phyloP scores from a whole-genome alignment of 2,113 vertebrate genomes.

The Loxodonta africana region DNA sequence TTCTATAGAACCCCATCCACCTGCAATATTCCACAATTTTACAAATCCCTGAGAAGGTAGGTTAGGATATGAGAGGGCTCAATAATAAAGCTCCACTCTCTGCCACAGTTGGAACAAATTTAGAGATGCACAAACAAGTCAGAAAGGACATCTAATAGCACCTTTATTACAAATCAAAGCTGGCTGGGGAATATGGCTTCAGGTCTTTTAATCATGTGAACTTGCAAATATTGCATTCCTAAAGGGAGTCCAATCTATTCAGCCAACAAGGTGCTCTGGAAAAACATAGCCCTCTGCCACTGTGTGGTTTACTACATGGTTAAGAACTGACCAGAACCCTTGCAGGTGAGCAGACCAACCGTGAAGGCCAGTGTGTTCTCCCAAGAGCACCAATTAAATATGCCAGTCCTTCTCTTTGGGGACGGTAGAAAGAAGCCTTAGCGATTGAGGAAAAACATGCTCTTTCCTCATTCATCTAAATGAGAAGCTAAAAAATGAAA shows the following conservation, averaged over 20 bases:
- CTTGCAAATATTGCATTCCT: not conserved
- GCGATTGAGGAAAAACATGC: not conserved
- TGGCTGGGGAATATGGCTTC: not conserved
- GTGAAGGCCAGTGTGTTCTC: not conserved
- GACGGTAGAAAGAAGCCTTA: not conserved
- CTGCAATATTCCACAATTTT: too few relatives aligned
- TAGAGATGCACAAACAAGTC: not conserved
- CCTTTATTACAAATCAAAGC: not conserved
- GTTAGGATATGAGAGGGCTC: not conserved
- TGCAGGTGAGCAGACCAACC: not conserved
- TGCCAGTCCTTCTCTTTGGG: not conserved
- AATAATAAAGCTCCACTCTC: not conserved
- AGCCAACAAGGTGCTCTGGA: not conserved
- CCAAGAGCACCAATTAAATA: not conserved
- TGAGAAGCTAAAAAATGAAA: not conserved
- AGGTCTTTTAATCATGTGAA: not conserved
- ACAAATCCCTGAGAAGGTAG: not conserved
- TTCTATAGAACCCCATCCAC: not conserved
- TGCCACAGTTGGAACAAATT: not conserved
- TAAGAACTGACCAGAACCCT: not conserved
- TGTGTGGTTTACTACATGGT: too few relatives aligned
- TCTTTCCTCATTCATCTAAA: not conserved
- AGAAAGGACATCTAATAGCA: not conserved
- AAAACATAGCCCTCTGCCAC: not conserved
- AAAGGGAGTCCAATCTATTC: too few relatives aligned